Conservation (phyloP, 2,888 invertebrate genomes). For the Uropetala carovei region DNA sequence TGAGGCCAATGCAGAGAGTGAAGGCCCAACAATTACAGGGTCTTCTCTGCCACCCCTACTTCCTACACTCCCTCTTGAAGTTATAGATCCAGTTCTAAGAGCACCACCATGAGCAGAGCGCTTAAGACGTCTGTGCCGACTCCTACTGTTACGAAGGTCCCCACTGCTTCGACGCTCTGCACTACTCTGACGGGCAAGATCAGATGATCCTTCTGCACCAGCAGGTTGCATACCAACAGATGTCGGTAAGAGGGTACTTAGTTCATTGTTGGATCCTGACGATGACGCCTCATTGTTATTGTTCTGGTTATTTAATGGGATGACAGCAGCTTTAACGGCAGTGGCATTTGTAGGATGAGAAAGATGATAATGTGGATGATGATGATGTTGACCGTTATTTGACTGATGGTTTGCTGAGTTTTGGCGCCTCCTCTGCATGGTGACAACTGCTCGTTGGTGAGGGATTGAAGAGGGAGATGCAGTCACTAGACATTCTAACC, state of each 20-base stretch:
- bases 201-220: constrained; percentile 45
- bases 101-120: constrained; percentile 72
- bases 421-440: constrained; percentile 74
- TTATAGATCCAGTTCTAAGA: constrained; percentile 48
- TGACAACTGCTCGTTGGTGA: constrained; percentile 5
- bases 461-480: constrained; percentile 21
- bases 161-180: constrained; percentile 55
- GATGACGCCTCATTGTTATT: constrained; percentile 72
- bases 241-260: constrained; percentile 81
- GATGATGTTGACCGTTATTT: constrained; percentile 75
- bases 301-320: constrained; percentile 72
- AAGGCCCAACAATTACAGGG: constrained; percentile 67
- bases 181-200: constrained; percentile 39
- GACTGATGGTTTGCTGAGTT: constrained; percentile 76
- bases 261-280: constrained; percentile 81
- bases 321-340: constrained; percentile 73
- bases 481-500: constrained; percentile 54
- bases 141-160: constrained; percentile 68
- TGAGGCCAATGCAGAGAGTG: constrained; percentile 70
- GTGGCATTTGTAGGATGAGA: constrained; percentile 69
- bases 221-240: constrained; percentile 76
- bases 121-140: constrained; percentile 78
- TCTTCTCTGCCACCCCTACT: constrained; percentile 55
- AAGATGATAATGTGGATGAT: constrained; percentile 70
- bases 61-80: constrained; percentile 64